Base-by-base conservation (phyloP, 2,888 invertebrate genomes). In the Drosophila mimica region DNA sequence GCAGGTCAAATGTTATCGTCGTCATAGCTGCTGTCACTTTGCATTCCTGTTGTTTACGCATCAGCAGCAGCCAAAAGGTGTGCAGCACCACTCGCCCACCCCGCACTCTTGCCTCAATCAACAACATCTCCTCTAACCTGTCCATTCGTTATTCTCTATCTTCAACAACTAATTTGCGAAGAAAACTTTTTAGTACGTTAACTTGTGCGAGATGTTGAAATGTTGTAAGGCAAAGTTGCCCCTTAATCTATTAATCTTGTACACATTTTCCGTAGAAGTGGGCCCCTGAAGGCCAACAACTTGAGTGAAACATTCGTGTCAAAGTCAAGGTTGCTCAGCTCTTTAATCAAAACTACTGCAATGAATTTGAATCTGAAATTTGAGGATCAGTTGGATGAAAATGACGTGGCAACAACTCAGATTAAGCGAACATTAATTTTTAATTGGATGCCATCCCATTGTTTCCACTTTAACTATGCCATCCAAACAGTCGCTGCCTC, bases 31-130 rank as follows among this genome's bases (percentile, higher is more conserved):
- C 81, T 78, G 88, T 88, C 88, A 88, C 70, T 88, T 86, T 78
- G 71, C 86, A 88, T 85, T 82, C 71, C 61, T 51, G 83, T 85
- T 85, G 85, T 85, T 85, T 85, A 88, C 85, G 78, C 78, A 70
- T 73, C 81, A 67, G 56, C 59, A 70, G 69, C 70, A 58, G 57
- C 54, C 65, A 67, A 79, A 84, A 88, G 79, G 76, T 83, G 71
- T 73, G 57, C 40, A 68, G 43, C 58, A 49, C 70, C 56, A 28
- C 40, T 38, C 31, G 11, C 15, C 17, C 13, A 28, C 25, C 51
- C 46, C 17, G 13, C 25, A n/a, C 38, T 25, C 7, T 51, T 49
- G 13, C 11, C 13, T 48, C 46, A 31, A 60, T 36, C 40, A 58
- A 49, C 64, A 54, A 54, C 51, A 56, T 46, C 53, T 64, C 58